Percentiles rank a stretch among this genome's conserved stretches.
These are phyloP conservation scores for Aphrophora alni DNA, from an alignment of 2,888 invertebrate species.

Conservation along the genomic window DNA sequence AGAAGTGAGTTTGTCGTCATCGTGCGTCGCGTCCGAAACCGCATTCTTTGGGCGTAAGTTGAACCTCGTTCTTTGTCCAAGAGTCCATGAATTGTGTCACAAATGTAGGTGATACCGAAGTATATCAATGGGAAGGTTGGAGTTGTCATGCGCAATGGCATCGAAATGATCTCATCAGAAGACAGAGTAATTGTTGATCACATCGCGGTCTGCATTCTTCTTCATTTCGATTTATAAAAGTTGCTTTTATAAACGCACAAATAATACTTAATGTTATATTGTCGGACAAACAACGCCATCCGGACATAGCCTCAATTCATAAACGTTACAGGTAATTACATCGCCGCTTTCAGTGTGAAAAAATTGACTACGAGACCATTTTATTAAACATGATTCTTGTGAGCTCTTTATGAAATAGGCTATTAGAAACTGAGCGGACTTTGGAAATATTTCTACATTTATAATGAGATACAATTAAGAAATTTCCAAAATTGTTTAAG, in stretches of 20 bases:
- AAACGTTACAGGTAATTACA: neutral
- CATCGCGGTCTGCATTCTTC: neutral
- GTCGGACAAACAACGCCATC: neutral
- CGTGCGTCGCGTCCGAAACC: constrained; percentile 3
- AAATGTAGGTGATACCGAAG: neutral
- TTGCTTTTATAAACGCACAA: neutral
- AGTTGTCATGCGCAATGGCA: neutral
- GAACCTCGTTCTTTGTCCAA: neutral
- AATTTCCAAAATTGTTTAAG: no score
- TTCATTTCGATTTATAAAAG: neutral
- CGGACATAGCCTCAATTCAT: neutral
- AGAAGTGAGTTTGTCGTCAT: neutral
- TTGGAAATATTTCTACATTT: no score
- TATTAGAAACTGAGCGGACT: no score
- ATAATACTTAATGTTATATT: neutral
- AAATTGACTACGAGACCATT: no score
- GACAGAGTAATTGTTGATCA: neutral
- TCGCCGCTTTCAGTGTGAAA: no score
- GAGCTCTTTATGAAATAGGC: no score
- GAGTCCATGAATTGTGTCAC: constrained; percentile 9
- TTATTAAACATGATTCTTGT: no score
- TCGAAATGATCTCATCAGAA: constrained; percentile 1
- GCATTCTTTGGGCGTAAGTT: neutral
- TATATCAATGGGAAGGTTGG: neutral
- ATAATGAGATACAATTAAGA: no score